A percentile compares a stretch with the other conserved stretches of the same genome.
Evolutionary conservation across 2,113 vertebrate genomes (phyloP).

Genomic region (Gopherus flavomarginatus): DNA sequence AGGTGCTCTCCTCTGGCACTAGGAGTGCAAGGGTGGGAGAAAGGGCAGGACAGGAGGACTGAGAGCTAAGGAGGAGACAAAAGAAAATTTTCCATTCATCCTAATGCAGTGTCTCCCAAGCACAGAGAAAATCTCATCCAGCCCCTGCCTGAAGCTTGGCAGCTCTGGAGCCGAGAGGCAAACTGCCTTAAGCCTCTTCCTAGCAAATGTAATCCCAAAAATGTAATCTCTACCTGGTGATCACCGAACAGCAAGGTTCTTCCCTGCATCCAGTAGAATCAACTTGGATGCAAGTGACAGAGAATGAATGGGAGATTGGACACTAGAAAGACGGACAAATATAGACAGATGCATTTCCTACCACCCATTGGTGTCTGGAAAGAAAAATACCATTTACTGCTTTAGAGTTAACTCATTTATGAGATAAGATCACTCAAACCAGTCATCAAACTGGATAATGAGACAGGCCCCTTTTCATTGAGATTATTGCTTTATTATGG

Average conservation of each 20-base stretch:
- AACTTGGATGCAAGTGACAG: background rate
- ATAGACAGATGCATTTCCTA: background rate
- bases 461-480: slow-evolving; percentile 58
- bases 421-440: slow-evolving; percentile 45
- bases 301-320: background rate
- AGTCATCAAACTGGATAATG: slow-evolving; percentile 59
- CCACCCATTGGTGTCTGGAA: background rate
- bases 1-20: background rate
- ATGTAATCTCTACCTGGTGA: background rate
- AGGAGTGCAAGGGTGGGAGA: background rate
- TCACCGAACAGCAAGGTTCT: background rate
- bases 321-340: background rate
- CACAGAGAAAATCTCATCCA: background rate
- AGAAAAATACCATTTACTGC: background rate
- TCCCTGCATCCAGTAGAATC: background rate
- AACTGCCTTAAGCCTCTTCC: background rate
- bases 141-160: background rate
- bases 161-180: background rate
- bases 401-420: slow-evolving; percentile 37
- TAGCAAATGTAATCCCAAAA: background rate
- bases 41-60: background rate
- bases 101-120: background rate
- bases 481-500: slow-evolving; percentile 64
- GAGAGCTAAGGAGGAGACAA: background rate
- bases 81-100: background rate